phyloP scores from a whole-genome alignment of 2,113 vertebrate species.

The Scalopus aquaticus region DNA sequence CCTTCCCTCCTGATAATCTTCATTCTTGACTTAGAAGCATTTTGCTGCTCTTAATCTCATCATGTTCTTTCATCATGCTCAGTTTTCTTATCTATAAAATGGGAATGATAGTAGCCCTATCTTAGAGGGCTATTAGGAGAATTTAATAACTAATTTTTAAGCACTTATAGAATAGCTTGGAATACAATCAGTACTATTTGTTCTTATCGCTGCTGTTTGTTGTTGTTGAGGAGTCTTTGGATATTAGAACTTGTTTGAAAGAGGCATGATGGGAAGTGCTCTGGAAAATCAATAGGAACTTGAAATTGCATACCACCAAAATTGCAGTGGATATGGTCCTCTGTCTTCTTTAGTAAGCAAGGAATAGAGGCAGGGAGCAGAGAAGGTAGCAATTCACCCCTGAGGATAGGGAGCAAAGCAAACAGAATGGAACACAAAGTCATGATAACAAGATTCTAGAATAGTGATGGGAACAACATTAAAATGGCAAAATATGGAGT shows the following conservation, averaged over 20 bases:
- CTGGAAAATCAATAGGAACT: slow-evolving; percentile 5
- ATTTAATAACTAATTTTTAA: not conserved
- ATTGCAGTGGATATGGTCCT: not conserved
- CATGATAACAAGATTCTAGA: not conserved
- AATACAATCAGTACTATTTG: not conserved
- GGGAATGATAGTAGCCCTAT: not conserved
- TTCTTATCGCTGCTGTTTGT: not conserved
- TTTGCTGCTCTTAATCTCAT: not conserved
- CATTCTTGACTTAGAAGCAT: not conserved
- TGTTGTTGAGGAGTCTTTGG: not conserved
- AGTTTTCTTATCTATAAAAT: not conserved
- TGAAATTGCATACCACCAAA: not conserved
- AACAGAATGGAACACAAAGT: not conserved
- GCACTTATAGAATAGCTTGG: not conserved
- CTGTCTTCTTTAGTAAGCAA: not conserved
- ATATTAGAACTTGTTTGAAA: not conserved
- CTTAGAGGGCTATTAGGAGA: not conserved
- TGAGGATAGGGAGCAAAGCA: not conserved
- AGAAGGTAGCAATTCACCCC: not conserved
- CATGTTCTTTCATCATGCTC: not conserved
- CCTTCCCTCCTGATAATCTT: not conserved
- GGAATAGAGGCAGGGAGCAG: not conserved
- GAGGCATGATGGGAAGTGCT: not conserved
- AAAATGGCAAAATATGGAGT: not conserved
- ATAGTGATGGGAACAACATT: not conserved